Evolutionary conservation across 2,113 vertebrate genomes (phyloP), one percentile per base, ranked within the genome.

Genomic region (Ctenomys sociabilis): DNA sequence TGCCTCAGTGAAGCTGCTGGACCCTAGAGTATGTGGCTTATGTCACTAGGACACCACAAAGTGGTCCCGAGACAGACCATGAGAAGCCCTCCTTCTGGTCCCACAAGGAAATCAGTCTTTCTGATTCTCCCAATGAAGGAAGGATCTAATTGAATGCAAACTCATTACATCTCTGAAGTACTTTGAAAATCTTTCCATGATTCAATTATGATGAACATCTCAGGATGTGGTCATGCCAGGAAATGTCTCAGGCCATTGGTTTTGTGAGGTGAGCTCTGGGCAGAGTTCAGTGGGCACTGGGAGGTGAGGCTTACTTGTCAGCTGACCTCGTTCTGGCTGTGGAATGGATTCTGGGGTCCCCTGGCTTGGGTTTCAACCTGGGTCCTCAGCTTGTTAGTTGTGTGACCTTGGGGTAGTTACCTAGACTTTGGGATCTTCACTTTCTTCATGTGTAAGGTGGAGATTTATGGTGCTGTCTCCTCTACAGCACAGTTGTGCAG

Each of bases 181-280:
- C 66, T 97, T 87, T 91, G 93, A 96, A 96, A 94, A 94, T 96
- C 81, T 85, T 64, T 88, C 94, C 52, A 19, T 75, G 75, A 97
- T 97, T 95, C 85, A 95, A 97, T 97, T 96, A 96, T 43, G 57
- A 75, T 61, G 90, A 95, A 81, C 66, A 49, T 95, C 77, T 96
- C 97, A 96, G 97, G 97, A 97, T 97, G 82, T 70, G 73, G 90
- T n/a, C 85, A 92, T 92, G 84, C 54, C 95, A 96, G 95, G 97
- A 97, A 96, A 96, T 87, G 49, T 92, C 82, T 84, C 57, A 82
- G 82, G 37, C 63, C 7, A 4, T 92, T 35, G 57, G 40, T 68
- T 1, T 5, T 5, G 0, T 24, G 30, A 72, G 59, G 37, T 70
- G 90, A 93, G 86, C 70, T 91, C 9, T 40, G 93, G 87, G 45